Evolutionary conservation across 92 coral and sea anemone species (phyloP).

Genomic region (Phenganax stokvisi): DNA sequence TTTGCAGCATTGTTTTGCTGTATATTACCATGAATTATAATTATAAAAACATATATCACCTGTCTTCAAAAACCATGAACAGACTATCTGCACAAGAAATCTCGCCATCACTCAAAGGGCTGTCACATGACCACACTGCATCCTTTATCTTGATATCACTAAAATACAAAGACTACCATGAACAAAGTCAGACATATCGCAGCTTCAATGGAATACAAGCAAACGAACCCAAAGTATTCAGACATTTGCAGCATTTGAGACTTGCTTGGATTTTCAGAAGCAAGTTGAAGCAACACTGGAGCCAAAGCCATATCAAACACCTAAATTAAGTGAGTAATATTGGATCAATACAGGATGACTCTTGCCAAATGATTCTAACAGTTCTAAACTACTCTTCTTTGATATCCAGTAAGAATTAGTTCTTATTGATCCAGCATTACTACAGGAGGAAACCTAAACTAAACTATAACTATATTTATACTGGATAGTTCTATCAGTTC

Average conservation of each 20-base stretch:
- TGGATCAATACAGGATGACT: background rate
- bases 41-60: slow-evolving; percentile 39
- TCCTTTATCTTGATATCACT: slow-evolving; percentile 52
- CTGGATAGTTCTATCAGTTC: no score
- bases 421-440: background rate
- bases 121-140: slow-evolving; percentile 89
- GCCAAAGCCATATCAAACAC: slow-evolving; percentile 96
- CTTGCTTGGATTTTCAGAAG: slow-evolving; percentile 58
- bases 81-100: slow-evolving; percentile 90
- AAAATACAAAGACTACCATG: background rate
- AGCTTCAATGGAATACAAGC: background rate
- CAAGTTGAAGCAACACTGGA: slow-evolving; percentile 67
- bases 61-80: slow-evolving; percentile 63
- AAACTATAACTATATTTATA: no score
- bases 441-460: slow-evolving; percentile 11
- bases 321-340: slow-evolving; percentile 35
- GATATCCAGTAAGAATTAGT: background rate
- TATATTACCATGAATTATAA: no score
- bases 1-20: background rate
- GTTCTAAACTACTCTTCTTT: no score
- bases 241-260: slow-evolving; percentile 55
- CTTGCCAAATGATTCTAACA: background rate
- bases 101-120: slow-evolving; percentile 72
- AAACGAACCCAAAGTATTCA: slow-evolving; percentile 70
- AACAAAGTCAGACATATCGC: background rate